These are phyloP conservation scores for Peucedramus taeniatus DNA, from an alignment of 2,113 vertebrate genomes.

Conservation along the genomic window DNA sequence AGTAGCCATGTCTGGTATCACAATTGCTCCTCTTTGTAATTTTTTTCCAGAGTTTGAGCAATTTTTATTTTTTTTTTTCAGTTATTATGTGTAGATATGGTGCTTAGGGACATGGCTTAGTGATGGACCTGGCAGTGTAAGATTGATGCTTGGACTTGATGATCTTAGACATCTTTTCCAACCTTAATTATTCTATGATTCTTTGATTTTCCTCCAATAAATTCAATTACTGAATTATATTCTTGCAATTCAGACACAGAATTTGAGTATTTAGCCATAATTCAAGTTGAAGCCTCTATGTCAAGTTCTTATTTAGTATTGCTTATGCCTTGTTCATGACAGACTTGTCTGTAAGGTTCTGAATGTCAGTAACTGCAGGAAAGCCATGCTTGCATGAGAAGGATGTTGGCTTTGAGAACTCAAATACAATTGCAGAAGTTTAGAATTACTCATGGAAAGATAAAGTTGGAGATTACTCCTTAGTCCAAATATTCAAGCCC, in stretches of 20 bases:
- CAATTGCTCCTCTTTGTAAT: not conserved
- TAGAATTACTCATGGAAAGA: not conserved
- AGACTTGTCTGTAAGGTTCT: not conserved
- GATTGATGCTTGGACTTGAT: not conserved
- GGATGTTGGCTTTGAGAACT: not conserved
- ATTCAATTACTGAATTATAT: not conserved
- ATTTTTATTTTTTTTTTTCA: not conserved
- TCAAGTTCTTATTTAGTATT: not conserved
- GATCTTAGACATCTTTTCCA: not conserved
- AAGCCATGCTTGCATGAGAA: not conserved
- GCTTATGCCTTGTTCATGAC: not conserved
- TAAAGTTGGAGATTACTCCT: not conserved
- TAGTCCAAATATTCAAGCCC: not conserved
- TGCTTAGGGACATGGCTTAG: not conserved
- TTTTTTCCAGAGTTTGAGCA: not conserved
- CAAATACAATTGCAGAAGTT: not conserved
- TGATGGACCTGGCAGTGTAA: too few species aligned
- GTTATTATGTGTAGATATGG: not conserved
- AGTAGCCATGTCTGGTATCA: not conserved
- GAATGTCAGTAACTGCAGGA: not conserved
- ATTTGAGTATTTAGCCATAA: not conserved
- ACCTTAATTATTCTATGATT: not conserved
- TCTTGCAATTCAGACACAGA: not conserved
- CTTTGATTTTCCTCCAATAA: not conserved
- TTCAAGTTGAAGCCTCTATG: not conserved